Base-by-base conservation (phyloP, 2,888 invertebrate species). In the Drosophila testacea region DNA sequence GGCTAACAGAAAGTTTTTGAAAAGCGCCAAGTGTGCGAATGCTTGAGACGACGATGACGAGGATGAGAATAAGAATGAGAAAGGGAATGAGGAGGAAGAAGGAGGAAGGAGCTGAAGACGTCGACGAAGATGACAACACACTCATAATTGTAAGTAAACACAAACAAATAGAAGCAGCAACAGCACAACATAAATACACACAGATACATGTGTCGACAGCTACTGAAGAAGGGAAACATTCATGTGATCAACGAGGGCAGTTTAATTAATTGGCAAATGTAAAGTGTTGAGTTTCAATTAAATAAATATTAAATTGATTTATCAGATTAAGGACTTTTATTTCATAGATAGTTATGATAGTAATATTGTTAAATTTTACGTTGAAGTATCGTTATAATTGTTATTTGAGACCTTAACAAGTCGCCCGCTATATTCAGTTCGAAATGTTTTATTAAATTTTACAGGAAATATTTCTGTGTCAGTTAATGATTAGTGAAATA, bases 101-200 rank as follows among this genome's bases (percentile, higher is more conserved):
- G 16, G 34, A 38, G n/a, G 22, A 22, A 22, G 55, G 10, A 28
- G 32, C 34, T 39, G 46, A 52, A 39, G 60, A 44, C 47, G 65
- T 38, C 56, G 60, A 67, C 69, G 77, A 79, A 83, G 77, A 83
- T 77, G 88, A 80, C 87, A 88, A 82, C 79, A 86, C 84, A 81
- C 87, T 83, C 83, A 90, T 88, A 88, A 89, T 88, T 87, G 83
- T 79, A 90, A 81, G 86, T 85, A 84, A 88, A 81, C 81, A 86
- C 72, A 80, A 69, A 71, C 81, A 73, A 74, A 74, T 74, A 73
- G 36, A 34, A 76, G 10, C 27, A 47, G 44, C 44, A 55, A 32
- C 10, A 13, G 30, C 32, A 34, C 32, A 47, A 36, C 60, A 42
- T 34, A 22, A 32, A 57, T 13, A 46, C 16, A 34, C 28, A 38